Evolutionary conservation across 2,797 vertebrate genomes (phyloP).

Genomic region (Netta rufina): DNA sequence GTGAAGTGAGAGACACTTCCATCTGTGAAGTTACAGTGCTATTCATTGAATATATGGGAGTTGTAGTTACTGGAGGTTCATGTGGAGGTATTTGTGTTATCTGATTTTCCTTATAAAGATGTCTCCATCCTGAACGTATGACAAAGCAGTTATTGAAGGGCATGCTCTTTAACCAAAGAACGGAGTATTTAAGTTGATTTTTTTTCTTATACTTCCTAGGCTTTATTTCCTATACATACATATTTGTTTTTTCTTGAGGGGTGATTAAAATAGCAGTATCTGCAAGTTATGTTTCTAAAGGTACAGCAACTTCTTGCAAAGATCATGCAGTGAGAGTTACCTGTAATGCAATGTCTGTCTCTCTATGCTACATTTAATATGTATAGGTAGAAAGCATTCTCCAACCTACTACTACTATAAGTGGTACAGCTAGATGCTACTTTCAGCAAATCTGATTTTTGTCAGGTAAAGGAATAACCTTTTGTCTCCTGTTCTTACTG

Average conservation of each 20-base stretch:
- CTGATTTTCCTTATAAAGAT: background rate
- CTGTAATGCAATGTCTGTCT: background rate
- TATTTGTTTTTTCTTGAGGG: background rate
- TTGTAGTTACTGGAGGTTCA: background rate
- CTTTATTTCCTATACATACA: background rate
- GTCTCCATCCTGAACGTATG: background rate
- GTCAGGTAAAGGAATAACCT: background rate
- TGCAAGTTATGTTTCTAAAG: background rate
- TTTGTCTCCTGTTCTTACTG: slow-evolving; percentile 36
- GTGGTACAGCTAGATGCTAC: background rate
- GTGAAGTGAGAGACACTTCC: slow-evolving; percentile 9
- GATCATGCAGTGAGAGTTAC: background rate
- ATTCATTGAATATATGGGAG: background rate
- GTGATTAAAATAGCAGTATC: background rate
- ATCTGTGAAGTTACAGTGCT: background rate
- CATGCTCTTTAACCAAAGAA: background rate
- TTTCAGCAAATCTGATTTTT: slow-evolving; percentile 42
- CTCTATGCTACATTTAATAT: background rate
- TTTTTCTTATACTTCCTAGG: background rate
- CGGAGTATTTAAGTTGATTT: background rate
- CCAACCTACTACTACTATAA: background rate
- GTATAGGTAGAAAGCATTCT: background rate
- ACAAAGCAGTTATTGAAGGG: background rate
- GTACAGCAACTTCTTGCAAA: background rate
- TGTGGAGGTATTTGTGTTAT: background rate